Evolutionary conservation across 2,113 vertebrate species (phyloP).

Genomic region (Zingel zingel): DNA sequence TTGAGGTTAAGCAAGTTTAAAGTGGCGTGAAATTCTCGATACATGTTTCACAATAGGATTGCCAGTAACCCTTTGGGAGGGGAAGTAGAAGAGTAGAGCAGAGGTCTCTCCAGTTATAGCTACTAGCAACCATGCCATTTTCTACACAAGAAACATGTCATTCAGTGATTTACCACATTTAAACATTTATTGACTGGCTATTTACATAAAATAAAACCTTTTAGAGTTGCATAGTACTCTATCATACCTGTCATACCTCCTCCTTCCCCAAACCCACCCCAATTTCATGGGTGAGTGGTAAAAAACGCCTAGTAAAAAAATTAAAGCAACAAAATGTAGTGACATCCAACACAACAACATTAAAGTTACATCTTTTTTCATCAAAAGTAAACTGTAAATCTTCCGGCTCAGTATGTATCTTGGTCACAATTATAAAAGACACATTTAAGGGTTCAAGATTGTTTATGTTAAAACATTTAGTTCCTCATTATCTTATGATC

Average conservation of each 20-base stretch:
- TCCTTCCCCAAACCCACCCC: neutral
- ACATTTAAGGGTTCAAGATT: neutral
- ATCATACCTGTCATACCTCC: neutral
- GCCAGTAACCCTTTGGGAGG: slow-evolving; percentile 36
- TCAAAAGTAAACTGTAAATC: neutral
- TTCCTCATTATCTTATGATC: neutral
- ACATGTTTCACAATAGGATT: slow-evolving; percentile 46
- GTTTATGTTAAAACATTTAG: neutral
- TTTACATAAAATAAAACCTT: neutral
- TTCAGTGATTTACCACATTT: neutral
- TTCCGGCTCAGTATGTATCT: neutral
- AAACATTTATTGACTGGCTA: neutral
- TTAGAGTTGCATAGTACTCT: neutral
- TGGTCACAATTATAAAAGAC: neutral
- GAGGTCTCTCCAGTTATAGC: slow-evolving; percentile 10
- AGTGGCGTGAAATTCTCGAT: neutral
- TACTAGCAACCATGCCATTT: neutral
- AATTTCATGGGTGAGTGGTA: neutral
- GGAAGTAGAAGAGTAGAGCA: slow-evolving; percentile 47
- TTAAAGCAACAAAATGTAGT: neutral
- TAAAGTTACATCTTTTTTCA: neutral
- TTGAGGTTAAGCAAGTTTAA: slow-evolving; percentile 10
- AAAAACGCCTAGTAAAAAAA: neutral
- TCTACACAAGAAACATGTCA: neutral
- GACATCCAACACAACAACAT: neutral